Base-by-base conservation (phyloP, 2,888 invertebrate genomes). In the Autographa gamma region DNA sequence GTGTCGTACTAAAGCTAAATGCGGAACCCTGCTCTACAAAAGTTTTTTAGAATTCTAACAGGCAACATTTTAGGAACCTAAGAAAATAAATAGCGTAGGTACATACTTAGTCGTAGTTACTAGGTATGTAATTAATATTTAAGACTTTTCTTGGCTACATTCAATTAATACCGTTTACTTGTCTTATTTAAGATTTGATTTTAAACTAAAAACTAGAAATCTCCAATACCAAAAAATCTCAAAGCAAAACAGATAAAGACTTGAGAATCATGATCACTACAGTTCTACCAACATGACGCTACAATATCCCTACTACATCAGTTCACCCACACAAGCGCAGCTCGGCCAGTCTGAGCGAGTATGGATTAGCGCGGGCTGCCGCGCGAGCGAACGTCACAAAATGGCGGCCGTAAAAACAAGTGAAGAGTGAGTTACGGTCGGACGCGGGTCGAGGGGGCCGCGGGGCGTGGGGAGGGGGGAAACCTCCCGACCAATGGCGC, bases 341-440 rank as follows among this genome's bases (percentile, higher is more conserved):
- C 59, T 67, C 77, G 77, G 73, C 74, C 77, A 77, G 80, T 83
- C 78, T 84, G 76, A 81, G 84, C 85, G 80, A 81, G 90, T 90
- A 91, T 92, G 93, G 92, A 93, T 93, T 93, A 93, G 92, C 91
- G 90, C 91, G 92, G 90, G 90, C 91, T 91, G 94, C 92, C 92
- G 91, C 90, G 92, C 92, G 89, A 88, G 92, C 93, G 92, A 93
- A 94, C 95, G 95, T 95, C 95, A 95, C 95, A 95, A 95, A 94
- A 95, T 95, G 95, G 95, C 95, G 92, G 94, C 95, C 93, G 92
- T 95, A 95, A 95, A 93, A 95, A 93, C 95, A 95, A 95, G 95
- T 94, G 95, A 95, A 95, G 92, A 94, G 95, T 95, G 95, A 95
- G 95, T 95, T 94, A 95, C 93, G 91, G 93, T 89, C 91, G 89